phyloP scores from a whole-genome alignment of 2,888 invertebrate genomes.

The Mesoligia furuncula region DNA sequence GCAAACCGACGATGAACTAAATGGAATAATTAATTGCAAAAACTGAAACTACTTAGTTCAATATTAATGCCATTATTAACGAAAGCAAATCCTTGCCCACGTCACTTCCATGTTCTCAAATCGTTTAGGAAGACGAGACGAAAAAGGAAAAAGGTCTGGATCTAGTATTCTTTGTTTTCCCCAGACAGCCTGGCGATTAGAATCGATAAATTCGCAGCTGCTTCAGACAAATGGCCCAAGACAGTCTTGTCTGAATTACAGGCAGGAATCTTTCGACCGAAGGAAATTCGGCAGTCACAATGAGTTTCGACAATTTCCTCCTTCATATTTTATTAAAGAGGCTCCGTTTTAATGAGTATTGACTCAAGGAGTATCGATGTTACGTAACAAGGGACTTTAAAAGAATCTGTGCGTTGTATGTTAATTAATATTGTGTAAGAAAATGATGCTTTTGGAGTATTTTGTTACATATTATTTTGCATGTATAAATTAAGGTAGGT shows the following conservation, averaged over 20 bases:
- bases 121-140: not conserved
- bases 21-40: not conserved
- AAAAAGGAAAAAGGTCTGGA: not conserved
- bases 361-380: slow-evolving; percentile 24
- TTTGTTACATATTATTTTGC: slow-evolving; percentile 13
- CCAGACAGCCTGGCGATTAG: slow-evolving; percentile 41
- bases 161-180: slow-evolving; percentile 42
- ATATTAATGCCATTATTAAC: not conserved
- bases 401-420: slow-evolving; percentile 16
- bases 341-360: slow-evolving; percentile 57
- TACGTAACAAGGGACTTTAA: slow-evolving; percentile 12
- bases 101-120: not conserved
- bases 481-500: not conserved
- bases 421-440: slow-evolving; percentile 18
- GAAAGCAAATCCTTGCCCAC: not conserved
- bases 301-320: slow-evolving; percentile 46
- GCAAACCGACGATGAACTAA: not conserved
- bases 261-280: slow-evolving; percentile 47
- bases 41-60: not conserved
- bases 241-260: slow-evolving; percentile 55
- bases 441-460: not conserved
- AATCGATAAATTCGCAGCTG: slow-evolving; percentile 68
- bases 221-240: slow-evolving; percentile 66
- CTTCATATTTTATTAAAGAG: slow-evolving; percentile 47
- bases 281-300: slow-evolving; percentile 50